A percentile compares a stretch with the other conserved stretches of the same genome.
phyloP scores from a whole-genome alignment of 2,113 vertebrate genomes.

The Brachionichthys hirsutus region DNA sequence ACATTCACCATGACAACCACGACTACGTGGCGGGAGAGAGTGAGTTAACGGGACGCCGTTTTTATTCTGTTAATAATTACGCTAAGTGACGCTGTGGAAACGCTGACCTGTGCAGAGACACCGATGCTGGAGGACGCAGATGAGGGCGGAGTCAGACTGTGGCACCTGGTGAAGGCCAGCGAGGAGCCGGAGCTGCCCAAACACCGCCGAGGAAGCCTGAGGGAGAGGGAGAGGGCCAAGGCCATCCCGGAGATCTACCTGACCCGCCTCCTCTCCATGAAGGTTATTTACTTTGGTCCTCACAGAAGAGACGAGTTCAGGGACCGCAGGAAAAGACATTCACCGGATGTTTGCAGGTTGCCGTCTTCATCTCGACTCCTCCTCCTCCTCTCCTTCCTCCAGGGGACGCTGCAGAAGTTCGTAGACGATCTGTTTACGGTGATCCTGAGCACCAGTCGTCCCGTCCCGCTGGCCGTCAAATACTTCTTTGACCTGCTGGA shows the following conservation, averaged over 20 bases:
- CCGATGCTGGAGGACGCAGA: slow-evolving; percentile 98
- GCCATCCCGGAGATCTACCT: slow-evolving; percentile 98
- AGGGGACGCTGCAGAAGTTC: slow-evolving; percentile 98
- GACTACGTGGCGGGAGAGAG: slow-evolving; percentile 96
- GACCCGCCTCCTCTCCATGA: slow-evolving; percentile 98
- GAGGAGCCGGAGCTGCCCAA: slow-evolving; percentile 95
- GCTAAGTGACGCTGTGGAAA: neutral
- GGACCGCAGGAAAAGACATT: no score
- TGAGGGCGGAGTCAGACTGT: slow-evolving; percentile 93
- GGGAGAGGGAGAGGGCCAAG: slow-evolving; percentile 92
- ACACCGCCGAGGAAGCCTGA: slow-evolving; percentile 90
- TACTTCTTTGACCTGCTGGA: slow-evolving; percentile 98
- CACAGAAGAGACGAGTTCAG: no score
- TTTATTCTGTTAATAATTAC: no score
- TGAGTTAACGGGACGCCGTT: slow-evolving; percentile 73
- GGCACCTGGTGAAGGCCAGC: slow-evolving; percentile 96
- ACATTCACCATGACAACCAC: slow-evolving; percentile 92
- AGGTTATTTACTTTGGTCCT: slow-evolving; percentile 81
- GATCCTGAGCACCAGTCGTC: slow-evolving; percentile 92
- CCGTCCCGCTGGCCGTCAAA: slow-evolving; percentile 92
- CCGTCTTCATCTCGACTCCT: neutral
- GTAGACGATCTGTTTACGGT: slow-evolving; percentile 97
- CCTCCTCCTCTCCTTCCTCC: neutral
- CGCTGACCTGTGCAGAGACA: slow-evolving; percentile 80
- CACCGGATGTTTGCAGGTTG: no score